phyloP scores from a whole-genome alignment of 1,140 invertebrate genomes.

The Trinorchestia longiramus region DNA sequence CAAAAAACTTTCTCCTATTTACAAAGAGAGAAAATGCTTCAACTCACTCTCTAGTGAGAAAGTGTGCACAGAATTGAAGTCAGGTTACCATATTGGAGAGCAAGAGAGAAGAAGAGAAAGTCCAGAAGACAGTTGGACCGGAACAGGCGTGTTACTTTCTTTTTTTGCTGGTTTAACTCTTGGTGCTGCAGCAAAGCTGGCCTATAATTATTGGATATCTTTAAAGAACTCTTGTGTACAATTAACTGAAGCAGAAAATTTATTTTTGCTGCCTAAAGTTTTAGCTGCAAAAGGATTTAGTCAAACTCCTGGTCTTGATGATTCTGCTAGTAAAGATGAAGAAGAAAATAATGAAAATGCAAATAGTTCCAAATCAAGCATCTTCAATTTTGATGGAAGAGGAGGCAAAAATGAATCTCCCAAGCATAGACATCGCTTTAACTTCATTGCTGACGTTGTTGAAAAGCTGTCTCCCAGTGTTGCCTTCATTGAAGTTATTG shows the following conservation, averaged over 20 bases:
- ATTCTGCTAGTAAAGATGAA: not conserved
- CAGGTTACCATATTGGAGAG: not conserved
- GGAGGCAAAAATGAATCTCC: not conserved
- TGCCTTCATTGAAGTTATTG: conserved; percentile 21
- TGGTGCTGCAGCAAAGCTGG: conserved; percentile 7
- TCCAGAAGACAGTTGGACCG: not conserved
- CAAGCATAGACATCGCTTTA: not conserved
- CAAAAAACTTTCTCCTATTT: not conserved
- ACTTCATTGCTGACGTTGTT: conserved; percentile 41
- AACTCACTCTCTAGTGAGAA: not conserved
- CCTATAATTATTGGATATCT: not conserved
- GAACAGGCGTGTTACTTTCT: not conserved
- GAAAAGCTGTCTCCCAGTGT: conserved; percentile 38
- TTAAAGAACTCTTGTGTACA: not conserved
- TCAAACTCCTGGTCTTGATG: not conserved
- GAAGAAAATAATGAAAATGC: not conserved
- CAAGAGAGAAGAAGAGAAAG: not conserved
- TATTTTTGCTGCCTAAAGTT: not conserved
- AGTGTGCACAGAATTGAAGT: not conserved
- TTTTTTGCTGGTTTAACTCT: conserved; percentile 16
- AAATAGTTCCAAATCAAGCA: not conserved
- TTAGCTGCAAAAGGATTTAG: conserved; percentile 13
- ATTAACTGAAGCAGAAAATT: not conserved
- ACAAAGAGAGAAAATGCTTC: not conserved
- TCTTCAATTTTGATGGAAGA: not conserved